Evolutionary conservation across 2,113 vertebrate genomes (phyloP).

Genomic region (Poecile atricapillus): DNA sequence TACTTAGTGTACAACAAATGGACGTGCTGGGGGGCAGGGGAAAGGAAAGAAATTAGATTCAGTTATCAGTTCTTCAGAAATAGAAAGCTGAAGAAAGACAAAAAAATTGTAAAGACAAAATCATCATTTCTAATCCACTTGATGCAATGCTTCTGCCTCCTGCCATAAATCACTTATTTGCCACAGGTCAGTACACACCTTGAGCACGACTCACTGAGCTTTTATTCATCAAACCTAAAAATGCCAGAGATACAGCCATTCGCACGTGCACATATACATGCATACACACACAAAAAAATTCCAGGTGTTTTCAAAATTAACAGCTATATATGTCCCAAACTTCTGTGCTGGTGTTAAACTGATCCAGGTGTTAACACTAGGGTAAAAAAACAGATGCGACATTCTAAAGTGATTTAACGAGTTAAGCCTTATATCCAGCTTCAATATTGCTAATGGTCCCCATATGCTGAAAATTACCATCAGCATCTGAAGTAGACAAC

Average conservation of each 20-base stretch:
- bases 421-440: conserved; percentile 64
- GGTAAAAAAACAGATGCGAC: conserved; percentile 61
- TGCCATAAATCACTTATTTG: conserved; percentile 33
- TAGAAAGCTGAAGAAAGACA: background rate
- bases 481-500: conserved; percentile 25
- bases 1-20: conserved; percentile 35
- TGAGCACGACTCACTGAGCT: background rate
- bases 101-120: background rate
- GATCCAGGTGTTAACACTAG: conserved; percentile 74
- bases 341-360: conserved; percentile 67
- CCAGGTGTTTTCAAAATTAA: conserved; percentile 76
- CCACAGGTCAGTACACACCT: background rate
- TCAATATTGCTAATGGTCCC: conserved; percentile 59
- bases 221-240: conserved; percentile 25
- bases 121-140: background rate
- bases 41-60: background rate
- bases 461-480: conserved; percentile 66
- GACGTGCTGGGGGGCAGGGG: background rate
- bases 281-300: background rate
- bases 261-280: background rate
- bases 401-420: conserved; percentile 65
- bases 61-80: background rate
- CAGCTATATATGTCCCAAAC: conserved; percentile 58
- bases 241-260: conserved; percentile 26
- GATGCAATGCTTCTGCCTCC: background rate